Evolutionary conservation across 2,888 invertebrate genomes (phyloP), one percentile per base, ranked within the genome.

Genomic region (Drosophila anomalata): DNA sequence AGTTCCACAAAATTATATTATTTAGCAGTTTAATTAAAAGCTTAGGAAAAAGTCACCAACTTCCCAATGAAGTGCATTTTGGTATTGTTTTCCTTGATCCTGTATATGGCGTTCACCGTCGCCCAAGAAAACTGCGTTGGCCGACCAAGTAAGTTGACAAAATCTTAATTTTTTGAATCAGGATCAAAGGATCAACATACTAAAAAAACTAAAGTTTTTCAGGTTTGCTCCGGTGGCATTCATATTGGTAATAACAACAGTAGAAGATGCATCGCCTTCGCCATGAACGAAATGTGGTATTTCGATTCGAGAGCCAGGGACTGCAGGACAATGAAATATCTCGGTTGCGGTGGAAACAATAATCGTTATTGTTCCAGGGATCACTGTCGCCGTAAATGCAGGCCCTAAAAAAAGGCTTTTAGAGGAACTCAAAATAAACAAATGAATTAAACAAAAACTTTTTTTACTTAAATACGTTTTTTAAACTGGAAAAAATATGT

Each of bases 341-440:
- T 33, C 3, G 73, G 73, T 2, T 73, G 73, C 24, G 73, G 73
- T 1, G 73, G 73, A 11, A 73, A 73, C 47, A 48, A 44, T 14
- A 73, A 73, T 62, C 73, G 73, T 6, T 44, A 62, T n/a, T 73
- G 73, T 31, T 48, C 29, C 17, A 4, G 1, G 8, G n/a, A 2
- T 4, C 24, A 31, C n/a, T 73, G 73, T 20, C 1, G 17, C 1
- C 39, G 29, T n/a, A 46, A 31, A 22, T 63, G 63, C 42, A 31
- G 54, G 2, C 6, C n/a, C n/a, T 36, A 36, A 36, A 6, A 36
- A 36, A 14, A n/a, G 8, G 17, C 8, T 17, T 17, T 26, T 26
- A 26, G 7, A 26, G 6, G 7, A 26, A 26, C 26, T 26, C 6
- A 26, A 7, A 26, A 26, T 26, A 29, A 8, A 9, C 29, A 9